Base-by-base conservation (phyloP, 2,888 invertebrate genomes). In the Nineta flava region DNA sequence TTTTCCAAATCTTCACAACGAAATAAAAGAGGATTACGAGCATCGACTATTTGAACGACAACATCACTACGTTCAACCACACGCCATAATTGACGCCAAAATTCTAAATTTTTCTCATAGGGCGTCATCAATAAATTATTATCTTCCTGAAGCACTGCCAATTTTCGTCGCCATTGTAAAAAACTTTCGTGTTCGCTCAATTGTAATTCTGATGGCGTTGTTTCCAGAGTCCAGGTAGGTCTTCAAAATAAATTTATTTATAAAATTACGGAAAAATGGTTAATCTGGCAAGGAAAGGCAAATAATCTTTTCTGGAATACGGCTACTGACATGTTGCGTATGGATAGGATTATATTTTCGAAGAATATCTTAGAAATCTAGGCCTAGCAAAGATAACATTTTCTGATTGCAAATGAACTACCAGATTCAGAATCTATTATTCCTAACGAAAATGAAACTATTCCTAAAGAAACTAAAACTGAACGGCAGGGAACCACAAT, bases 41-140 rank as follows among this genome's bases (percentile, higher is more conserved):
- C 95, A 74, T 99, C 99, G 12, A 97, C 84, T 54, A 99, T 90
- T 66, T 99, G 88, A 12, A 93, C 79, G 13, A 96, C 75, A 0
- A 96, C 78, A 69, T 96, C 92, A 62, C 94, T 91, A 57, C 88
- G 79, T 65, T 99, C 99, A n/a, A 99, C 79, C 0, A 99, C 97
- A 57, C 97, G 77, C 99, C 99, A 99, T 32, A 99, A 65, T 64
- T 99, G 99, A 46, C 95, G 77, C 99, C 99, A 99, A 58, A 99
- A 88, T 64, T 99, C 95, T 16, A 97, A 66, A 68, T 99, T 99
- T 61, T 92, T 87, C 62, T 99, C 99, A 67, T 93, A 99, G 0
- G 99, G 99, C 0, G 99, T 99, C 54, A 99, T 68, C 0, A 87
- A 73, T 2, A 96, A 72, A 0, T 81, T 83, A 43, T 93, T 80